Base-by-base conservation (phyloP, 2,113 vertebrate genomes). In the Xenopus laevis region DNA sequence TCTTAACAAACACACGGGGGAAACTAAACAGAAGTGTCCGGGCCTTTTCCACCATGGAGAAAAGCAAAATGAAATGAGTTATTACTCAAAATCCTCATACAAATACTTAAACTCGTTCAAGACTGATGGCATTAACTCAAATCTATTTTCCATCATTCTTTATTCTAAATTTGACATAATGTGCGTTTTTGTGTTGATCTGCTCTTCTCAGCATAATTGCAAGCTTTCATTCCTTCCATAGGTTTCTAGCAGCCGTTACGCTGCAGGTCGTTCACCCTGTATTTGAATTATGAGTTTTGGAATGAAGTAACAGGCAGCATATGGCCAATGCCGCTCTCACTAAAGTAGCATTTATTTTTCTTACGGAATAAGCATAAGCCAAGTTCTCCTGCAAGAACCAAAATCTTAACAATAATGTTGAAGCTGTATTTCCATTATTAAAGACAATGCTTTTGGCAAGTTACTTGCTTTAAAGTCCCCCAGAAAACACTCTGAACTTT, bases 211-310 rank as follows among this genome's bases (percentile, higher is more conserved):
- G 63, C 11, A 65, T 65, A 30, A 50, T n/a, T 66, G 65, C 13
- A 21, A 13, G 18, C 15, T 67, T 45, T 23, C 65, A 47, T 67
- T 23, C 40, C 20, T 67, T 67, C 65, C 46, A 13, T 67, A n/a
- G 46, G 45, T 18, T 52, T 67, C 12, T 21, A 23, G 20, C 65
- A 66, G 65, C 50, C 65, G 52, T 67, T 47, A 23, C 10, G 3
- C 58, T 60, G 18, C 10, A 60, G 58, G 58, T 60, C 58, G 13
- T 60, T 60, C 58, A 60, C 58, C 20, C 21, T 21, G 10, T 23
- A 23, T 60, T 60, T 60, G 58, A 60, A 1, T 60, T 60, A 60
- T 60, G 58, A 27, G 21, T 60, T 18, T 9, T 60, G 58, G 58
- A 23, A 23, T 55, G 7, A 60, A 60, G 18, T 27, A 21, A 27